Conservation (phyloP, 1,140 invertebrate genomes). For the Caenorhabditis latens region DNA sequence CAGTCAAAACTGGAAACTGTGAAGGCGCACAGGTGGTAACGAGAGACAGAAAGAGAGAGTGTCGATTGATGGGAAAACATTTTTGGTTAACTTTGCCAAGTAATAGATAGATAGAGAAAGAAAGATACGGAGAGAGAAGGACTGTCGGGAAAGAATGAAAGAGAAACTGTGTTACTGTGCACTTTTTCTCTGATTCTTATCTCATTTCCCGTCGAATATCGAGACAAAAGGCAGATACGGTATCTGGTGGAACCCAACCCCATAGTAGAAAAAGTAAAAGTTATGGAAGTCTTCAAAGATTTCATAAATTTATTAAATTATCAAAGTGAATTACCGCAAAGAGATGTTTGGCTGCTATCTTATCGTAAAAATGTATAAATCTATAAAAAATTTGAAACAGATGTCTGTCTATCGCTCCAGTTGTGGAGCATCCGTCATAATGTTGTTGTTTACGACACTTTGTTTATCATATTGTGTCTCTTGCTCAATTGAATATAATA, state of each 20-base stretch:
- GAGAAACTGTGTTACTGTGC: constrained; percentile 27
- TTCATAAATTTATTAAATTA: no score
- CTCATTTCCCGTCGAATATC: not conserved
- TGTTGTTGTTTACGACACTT: constrained; percentile 26
- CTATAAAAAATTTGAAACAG: not conserved
- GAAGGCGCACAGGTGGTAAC: constrained; percentile 39
- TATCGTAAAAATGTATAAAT: no score
- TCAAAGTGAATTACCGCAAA: no score
- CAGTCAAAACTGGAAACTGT: constrained; percentile 41
- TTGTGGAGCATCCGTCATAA: not conserved
- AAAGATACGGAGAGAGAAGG: not conserved
- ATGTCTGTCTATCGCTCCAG: not conserved
- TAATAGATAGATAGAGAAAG: not conserved
- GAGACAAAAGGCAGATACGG: not conserved
- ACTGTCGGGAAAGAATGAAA: not conserved
- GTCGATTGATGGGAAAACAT: constrained; percentile 31
- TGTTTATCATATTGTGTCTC: not conserved
- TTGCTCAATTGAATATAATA: not conserved
- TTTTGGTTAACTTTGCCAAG: not conserved
- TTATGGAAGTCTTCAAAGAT: no score
- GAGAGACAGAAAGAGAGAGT: constrained; percentile 7
- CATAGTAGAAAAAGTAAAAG: no score
- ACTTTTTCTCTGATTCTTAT: constrained; percentile 24
- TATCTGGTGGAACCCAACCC: constrained; percentile 7
- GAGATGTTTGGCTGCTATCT: no score